phyloP scores from a whole-genome alignment of 2,113 vertebrate genomes.

The Amia ocellicauda region DNA sequence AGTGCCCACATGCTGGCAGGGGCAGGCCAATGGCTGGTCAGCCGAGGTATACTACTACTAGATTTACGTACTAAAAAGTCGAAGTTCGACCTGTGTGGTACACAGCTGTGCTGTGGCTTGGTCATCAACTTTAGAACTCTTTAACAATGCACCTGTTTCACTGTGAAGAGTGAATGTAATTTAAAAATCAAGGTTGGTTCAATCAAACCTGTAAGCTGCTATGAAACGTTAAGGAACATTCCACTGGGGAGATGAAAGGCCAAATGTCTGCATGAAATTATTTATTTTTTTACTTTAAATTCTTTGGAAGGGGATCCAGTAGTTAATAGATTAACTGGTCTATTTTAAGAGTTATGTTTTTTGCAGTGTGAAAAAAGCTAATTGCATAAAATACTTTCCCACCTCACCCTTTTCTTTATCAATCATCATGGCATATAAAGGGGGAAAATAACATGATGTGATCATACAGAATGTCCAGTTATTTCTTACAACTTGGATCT shows the following conservation, averaged over 20 bases:
- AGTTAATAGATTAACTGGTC: constrained; percentile 49
- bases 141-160: constrained; percentile 87
- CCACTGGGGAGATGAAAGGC: constrained; percentile 74
- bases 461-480: constrained; percentile 25
- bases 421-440: constrained; percentile 14
- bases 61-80: constrained; percentile 81
- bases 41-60: constrained; percentile 72
- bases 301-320: constrained; percentile 26
- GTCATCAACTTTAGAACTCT: constrained; percentile 81
- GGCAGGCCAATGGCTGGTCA: constrained; percentile 68
- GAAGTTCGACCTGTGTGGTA: constrained; percentile 77
- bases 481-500: constrained; percentile 32
- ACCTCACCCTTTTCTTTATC: constrained; percentile 6
- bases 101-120: constrained; percentile 90
- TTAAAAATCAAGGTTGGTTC: constrained; percentile 76
- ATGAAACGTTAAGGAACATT: constrained; percentile 91
- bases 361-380: constrained; percentile 6
- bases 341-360: constrained; percentile 27
- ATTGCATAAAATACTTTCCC: constrained; percentile 10
- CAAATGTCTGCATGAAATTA: constrained; percentile 48
- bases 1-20: constrained; percentile 89
- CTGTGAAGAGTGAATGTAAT: constrained; percentile 96
- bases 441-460: constrained; percentile 26
- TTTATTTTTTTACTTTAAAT: constrained; percentile 32
- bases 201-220: constrained; percentile 89